Percentiles rank a stretch among this genome's conserved stretches.
phyloP scores from a whole-genome alignment of 1,140 invertebrate species.

The Drosophila hydei region DNA sequence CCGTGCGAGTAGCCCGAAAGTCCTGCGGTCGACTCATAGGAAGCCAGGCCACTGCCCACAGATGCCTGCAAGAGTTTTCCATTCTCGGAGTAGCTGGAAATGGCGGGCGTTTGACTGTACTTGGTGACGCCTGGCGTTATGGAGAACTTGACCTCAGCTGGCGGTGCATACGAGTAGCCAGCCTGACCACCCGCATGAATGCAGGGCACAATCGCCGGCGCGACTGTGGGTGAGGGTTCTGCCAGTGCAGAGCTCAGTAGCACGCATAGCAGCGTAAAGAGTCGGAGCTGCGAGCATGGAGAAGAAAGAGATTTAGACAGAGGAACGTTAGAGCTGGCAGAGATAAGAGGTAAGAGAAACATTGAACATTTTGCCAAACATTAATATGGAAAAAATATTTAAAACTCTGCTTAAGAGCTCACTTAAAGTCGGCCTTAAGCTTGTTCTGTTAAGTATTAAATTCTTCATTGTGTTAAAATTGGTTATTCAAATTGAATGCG shows the following conservation, averaged over 20 bases:
- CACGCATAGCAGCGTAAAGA: conserved; percentile 57
- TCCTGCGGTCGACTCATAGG: conserved; percentile 63
- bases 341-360: too few species aligned
- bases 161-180: conserved; percentile 67
- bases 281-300: conserved; percentile 31
- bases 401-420: too few species aligned
- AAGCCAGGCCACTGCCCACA: conserved; percentile 51
- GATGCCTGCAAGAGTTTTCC: conserved; percentile 64
- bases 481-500: too few species aligned
- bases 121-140: conserved; percentile 68
- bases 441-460: too few species aligned
- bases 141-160: conserved; percentile 74
- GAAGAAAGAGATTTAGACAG: neutral
- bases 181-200: conserved; percentile 57
- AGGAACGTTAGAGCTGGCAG: too few species aligned
- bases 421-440: too few species aligned
- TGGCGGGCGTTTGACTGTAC: conserved; percentile 63
- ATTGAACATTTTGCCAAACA: too few species aligned
- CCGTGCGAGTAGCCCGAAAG: conserved; percentile 60
- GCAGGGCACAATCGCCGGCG: conserved; percentile 60
- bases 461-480: too few species aligned
- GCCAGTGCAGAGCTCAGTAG: conserved; percentile 54
- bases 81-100: conserved; percentile 73
- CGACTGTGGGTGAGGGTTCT: conserved; percentile 58
- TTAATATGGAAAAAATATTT: too few species aligned